phyloP scores from a whole-genome alignment of 2,797 vertebrate species.

The Darevskia nairensis region DNA sequence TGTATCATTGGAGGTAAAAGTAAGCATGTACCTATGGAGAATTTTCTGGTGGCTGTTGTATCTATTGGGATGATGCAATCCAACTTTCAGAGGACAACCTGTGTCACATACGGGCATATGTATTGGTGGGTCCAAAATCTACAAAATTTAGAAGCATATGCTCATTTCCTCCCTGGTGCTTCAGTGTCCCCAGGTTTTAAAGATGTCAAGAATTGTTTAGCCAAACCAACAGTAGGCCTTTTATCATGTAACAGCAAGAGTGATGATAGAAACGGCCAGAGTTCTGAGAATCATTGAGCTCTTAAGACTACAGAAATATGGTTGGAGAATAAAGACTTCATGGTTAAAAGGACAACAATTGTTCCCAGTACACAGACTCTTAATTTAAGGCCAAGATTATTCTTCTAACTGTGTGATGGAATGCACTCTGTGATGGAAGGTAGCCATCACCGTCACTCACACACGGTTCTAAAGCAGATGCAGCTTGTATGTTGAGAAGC shows the following conservation, averaged over 20 bases:
- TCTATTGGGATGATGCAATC: background rate
- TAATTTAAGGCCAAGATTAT: background rate
- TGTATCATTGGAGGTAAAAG: background rate
- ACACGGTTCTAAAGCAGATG: background rate
- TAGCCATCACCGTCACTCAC: background rate
- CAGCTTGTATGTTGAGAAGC: background rate
- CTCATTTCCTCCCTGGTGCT: background rate
- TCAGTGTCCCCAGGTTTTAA: background rate
- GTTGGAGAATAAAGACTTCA: background rate
- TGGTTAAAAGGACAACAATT: background rate
- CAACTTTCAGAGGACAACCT: background rate
- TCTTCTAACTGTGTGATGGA: background rate
- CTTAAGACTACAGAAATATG: background rate
- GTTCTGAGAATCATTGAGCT: background rate
- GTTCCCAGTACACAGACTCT: background rate
- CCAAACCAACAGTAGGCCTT: background rate
- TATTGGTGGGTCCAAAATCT: background rate
- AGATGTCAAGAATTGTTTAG: background rate
- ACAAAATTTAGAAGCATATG: background rate
- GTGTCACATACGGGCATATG: background rate
- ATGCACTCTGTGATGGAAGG: background rate
- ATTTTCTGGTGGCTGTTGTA: background rate
- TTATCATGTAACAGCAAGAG: background rate
- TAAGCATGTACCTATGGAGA: background rate
- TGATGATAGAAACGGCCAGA: background rate